Conservation (phyloP, 2,113 vertebrate genomes). For the Narcine bancroftii region DNA sequence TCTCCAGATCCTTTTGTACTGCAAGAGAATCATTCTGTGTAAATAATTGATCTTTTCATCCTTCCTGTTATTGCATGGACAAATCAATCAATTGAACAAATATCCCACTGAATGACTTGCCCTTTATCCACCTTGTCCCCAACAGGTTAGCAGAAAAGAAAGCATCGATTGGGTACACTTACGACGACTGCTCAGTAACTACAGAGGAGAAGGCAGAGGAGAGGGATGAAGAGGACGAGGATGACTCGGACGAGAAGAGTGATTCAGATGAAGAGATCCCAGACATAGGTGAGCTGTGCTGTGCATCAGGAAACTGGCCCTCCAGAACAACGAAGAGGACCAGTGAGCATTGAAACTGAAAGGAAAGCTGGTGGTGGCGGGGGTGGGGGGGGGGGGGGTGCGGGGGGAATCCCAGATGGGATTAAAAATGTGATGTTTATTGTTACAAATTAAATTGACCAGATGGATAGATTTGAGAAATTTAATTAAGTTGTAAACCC, state of each 20-base stretch:
- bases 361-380: background rate
- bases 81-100: background rate
- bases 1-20: too few relatives aligned
- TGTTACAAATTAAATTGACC: too few relatives aligned
- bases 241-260: constrained; percentile 79
- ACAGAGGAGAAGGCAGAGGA: constrained; percentile 69
- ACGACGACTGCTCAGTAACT: constrained; percentile 83
- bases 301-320: background rate
- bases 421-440: too few relatives aligned
- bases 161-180: constrained; percentile 87
- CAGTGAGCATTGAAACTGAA: background rate
- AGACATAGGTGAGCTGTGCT: constrained; percentile 67
- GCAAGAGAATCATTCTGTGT: too few relatives aligned
- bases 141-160: constrained; percentile 82
- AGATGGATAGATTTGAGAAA: background rate
- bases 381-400: too few relatives aligned
- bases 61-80: background rate
- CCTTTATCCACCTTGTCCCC: background rate
- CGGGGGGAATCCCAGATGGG: too few relatives aligned
- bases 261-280: constrained; percentile 93
- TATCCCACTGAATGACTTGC: background rate
- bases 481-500: background rate
- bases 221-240: constrained; percentile 66
- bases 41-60: background rate
- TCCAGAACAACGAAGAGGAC: too few relatives aligned